These are phyloP conservation scores for Eurystomus gularis DNA, from an alignment of 2,113 vertebrate species.

Conservation along the genomic window DNA sequence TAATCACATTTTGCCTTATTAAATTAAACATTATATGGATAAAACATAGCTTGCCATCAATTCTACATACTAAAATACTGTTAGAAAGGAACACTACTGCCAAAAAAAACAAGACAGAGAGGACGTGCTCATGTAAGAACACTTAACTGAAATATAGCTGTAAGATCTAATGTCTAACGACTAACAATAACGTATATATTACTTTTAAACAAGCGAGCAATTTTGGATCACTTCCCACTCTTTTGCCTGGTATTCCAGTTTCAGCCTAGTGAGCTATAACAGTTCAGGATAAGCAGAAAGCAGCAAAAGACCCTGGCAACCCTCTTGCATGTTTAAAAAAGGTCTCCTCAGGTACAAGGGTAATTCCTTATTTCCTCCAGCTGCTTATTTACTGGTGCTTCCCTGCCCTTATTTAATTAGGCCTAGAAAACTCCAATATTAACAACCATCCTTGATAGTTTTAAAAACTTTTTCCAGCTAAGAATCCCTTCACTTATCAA, in stretches of 20 bases:
- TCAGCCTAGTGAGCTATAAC: neutral
- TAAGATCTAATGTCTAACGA: slow-evolving; percentile 10
- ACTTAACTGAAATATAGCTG: slow-evolving; percentile 21
- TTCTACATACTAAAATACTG: slow-evolving; percentile 23
- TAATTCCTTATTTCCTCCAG: slow-evolving; percentile 35
- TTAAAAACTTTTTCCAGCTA: neutral
- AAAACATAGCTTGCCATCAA: slow-evolving; percentile 43
- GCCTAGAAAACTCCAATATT: neutral
- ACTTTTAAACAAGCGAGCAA: neutral
- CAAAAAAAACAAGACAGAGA: neutral
- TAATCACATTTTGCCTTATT: slow-evolving; percentile 53
- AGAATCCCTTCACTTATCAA: neutral
- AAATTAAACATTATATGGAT: slow-evolving; percentile 48
- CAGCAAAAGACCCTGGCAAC: neutral
- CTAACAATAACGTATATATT: slow-evolving; percentile 32
- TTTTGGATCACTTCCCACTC: slow-evolving; percentile 23
- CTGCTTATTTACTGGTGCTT: neutral
- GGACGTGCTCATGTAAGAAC: neutral
- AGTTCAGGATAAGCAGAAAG: neutral
- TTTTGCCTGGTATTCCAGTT: neutral
- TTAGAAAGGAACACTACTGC: neutral
- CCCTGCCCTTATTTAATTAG: neutral
- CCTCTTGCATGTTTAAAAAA: neutral
- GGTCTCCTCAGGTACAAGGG: neutral
- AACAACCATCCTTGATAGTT: neutral